Base-by-base conservation (phyloP, 2,888 invertebrate species). In the Hetaerina titia region DNA sequence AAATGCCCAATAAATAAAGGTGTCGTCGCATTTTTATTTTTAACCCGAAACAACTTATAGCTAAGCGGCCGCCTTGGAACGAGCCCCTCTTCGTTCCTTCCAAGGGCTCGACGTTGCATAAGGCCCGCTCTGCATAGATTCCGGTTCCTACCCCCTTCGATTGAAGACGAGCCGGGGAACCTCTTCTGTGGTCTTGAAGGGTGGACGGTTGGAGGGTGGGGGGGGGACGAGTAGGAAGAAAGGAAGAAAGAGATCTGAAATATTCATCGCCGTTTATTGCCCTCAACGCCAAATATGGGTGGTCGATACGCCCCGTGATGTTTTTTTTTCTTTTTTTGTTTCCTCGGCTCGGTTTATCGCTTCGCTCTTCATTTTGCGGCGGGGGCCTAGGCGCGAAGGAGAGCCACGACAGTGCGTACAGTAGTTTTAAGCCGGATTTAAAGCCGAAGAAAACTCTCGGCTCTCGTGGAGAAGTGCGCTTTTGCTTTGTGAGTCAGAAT, bases 221-320 rank as follows among this genome's bases (percentile, higher is more conserved):
- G 25, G 81, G 81, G 13, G 9, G 69, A 5, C 19, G 22, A 69
- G n/a, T 7, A n/a, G 22, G 69, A 22, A 64, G 64, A 19, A 19
- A 19, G 22, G 69, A 69, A 11, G 57, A 89, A 25, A 58, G 60
- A 63, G 60, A 31, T 63, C 64, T 92, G 92, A 57, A 92, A 92
- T 69, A 92, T 92, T 45, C 69, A 69, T 69, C 69, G 69, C 74
- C 69, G 69, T 92, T 56, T 64, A 92, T 69, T 69, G 69, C 92
- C n/a, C 92, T 92, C 74, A 69, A 92, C 69, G 69, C 92, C 45
- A 92, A 92, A 92, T 92, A 92, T 69, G 74, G 92, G 45, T 92
- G 92, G 56, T 92, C 92, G 92, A 92, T 69, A 92, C 92, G 92
- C 69, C 92, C 19, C 45, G 19, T 9, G 45, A 56, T 56, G 69